Evolutionary conservation across 2,797 vertebrate species (phyloP).

Genomic region (Onychomys arenicola): DNA sequence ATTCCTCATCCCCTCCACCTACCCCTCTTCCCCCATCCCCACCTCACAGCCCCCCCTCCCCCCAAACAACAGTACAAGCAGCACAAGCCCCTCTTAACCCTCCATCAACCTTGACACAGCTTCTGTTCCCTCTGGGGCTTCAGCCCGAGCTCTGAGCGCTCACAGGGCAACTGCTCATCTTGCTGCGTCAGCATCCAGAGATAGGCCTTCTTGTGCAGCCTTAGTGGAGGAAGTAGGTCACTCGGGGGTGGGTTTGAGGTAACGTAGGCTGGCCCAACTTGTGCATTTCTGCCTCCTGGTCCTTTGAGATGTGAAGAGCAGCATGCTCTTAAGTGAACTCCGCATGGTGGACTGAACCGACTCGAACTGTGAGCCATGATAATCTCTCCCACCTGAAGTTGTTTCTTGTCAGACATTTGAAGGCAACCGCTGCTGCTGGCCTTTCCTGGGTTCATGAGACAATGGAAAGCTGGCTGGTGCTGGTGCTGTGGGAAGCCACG

Average conservation of each 20-base stretch:
- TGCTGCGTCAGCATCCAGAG: not conserved
- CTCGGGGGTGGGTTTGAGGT: not conserved
- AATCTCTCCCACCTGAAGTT: not conserved
- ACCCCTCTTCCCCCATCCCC: not conserved
- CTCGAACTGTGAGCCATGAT: not conserved
- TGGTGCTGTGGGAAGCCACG: not conserved
- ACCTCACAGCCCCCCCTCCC: not conserved
- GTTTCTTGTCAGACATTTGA: not conserved
- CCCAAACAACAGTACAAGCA: too few relatives aligned
- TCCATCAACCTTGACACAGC: not conserved
- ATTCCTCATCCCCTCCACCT: too few relatives aligned
- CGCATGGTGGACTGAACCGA: not conserved
- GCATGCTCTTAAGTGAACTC: not conserved
- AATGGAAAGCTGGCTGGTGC: not conserved
- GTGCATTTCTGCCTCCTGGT: not conserved
- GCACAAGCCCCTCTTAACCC: not conserved
- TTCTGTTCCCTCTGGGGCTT: not conserved
- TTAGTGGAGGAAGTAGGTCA: not conserved
- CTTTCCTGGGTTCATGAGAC: not conserved
- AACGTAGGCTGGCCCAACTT: not conserved
- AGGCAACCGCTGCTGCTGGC: not conserved
- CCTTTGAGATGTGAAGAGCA: not conserved
- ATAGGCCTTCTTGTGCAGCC: not conserved
- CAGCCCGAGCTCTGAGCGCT: not conserved
- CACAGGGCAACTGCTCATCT: not conserved